Percentiles rank a stretch among this genome's conserved stretches.
These are phyloP conservation scores for Serrognathus titanus DNA, from an alignment of 2,888 invertebrate species.

Conservation along the genomic window DNA sequence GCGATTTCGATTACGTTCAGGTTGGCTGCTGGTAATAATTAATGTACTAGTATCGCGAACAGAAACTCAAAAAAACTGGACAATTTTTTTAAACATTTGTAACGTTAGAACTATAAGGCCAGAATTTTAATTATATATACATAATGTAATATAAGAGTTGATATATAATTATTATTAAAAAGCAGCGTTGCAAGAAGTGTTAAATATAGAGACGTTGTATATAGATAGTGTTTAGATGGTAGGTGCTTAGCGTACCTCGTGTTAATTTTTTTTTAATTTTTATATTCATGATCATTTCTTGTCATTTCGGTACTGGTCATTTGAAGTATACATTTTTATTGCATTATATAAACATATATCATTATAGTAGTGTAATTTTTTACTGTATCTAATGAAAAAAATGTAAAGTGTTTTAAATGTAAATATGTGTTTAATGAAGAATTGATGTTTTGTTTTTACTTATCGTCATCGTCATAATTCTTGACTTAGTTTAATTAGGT, in stretches of 20 bases:
- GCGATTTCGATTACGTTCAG: conserved; percentile 8
- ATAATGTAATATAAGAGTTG: conserved; percentile 45
- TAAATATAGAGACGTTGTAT: conserved; percentile 35
- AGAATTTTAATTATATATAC: conserved; percentile 30
- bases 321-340: conserved; percentile 30
- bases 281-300: conserved; percentile 37
- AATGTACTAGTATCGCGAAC: conserved; percentile 7
- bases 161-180: conserved; percentile 28
- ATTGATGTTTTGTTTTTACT: conserved; percentile 7
- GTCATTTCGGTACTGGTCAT: conserved; percentile 50
- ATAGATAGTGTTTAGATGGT: conserved; percentile 37
- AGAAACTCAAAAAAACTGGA: conserved; percentile 20
- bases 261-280: conserved; percentile 31
- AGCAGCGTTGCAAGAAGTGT: conserved; percentile 35
- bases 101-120: conserved; percentile 11
- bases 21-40: conserved; percentile 21
- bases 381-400: conserved; percentile 11
- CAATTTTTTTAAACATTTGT: conserved; percentile 22
- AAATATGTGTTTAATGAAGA: conserved; percentile 8
- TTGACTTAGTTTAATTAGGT: conserved; percentile 2
- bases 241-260: conserved; percentile 46
- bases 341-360: conserved; percentile 14
- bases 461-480: neutral
- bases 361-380: conserved; percentile 18
- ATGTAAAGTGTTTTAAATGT: conserved; percentile 10